Conservation (phyloP, 2,797 vertebrate species). For the Varecia variegata region DNA sequence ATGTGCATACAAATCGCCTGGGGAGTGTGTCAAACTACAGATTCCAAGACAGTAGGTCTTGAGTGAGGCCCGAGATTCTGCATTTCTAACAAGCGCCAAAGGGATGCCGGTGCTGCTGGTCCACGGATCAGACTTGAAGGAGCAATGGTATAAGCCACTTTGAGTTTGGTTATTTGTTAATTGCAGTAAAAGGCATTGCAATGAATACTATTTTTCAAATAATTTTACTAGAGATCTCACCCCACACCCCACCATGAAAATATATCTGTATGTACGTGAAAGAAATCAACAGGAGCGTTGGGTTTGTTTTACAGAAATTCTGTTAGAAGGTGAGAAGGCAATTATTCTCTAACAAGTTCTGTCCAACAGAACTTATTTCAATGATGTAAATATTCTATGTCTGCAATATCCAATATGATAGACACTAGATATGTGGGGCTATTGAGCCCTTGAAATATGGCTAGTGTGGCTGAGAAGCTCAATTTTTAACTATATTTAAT, state of each 20-base stretch:
- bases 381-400: not conserved
- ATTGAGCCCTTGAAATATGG: not conserved
- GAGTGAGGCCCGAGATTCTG: not conserved
- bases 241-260: not conserved
- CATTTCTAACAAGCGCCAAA: not conserved
- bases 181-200: not conserved
- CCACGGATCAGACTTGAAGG: not conserved
- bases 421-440: not conserved
- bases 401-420: not conserved
- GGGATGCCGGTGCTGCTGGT: not conserved
- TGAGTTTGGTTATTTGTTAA: not conserved
- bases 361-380: not conserved
- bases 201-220: not conserved
- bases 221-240: not conserved
- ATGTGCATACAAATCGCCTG: not conserved
- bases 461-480: not conserved
- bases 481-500: not conserved
- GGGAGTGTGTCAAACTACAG: not conserved
- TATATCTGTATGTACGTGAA: not conserved
- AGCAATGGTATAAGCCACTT: not conserved
- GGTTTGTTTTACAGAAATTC: not conserved
- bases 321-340: not conserved
- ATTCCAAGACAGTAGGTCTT: not conserved
- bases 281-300: not conserved
- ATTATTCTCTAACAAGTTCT: not conserved